Evolutionary conservation across 2,797 vertebrate species (phyloP), one percentile per base, ranked within the genome.

Genomic region (Mastacembelus armatus): DNA sequence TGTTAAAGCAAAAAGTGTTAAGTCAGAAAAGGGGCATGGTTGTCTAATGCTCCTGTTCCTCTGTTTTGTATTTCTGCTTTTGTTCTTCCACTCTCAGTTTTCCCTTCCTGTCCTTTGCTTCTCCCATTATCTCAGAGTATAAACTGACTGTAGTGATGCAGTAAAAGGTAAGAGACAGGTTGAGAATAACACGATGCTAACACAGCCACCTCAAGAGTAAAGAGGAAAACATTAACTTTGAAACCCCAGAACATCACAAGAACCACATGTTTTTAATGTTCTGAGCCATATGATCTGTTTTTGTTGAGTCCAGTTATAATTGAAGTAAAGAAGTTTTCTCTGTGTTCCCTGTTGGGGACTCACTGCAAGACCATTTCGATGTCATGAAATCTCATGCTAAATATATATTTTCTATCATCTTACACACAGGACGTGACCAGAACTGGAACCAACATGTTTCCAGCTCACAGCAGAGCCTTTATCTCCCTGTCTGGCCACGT

Each of bases 401-500:
- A 30, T 15, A 19, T 10, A 14, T 11, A 29, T 26, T 48, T 32
- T 58, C 27, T 48, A 2, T 16, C 39, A 36, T 57, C 45, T 18
- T 24, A 15, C 30, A 27, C 11, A 2, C 18, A n/a, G 7, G 2
- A 16, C 32, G 14, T 6, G 32, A 61, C 52, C 22, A 39, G 10
- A 29, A 14, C 39, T 24, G 40, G 56, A 24, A 19, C 14, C 27
- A 32, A 33, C 60, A 64, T 29, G 56, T 38, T 32, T 16, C 39
- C 15, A 19, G 38, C 0, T 52, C 40, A 52, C 47, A 35, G 42
- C 58, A 6, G 27, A 45, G 14, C 18, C 8, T 33, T 61, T 49
- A 64, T 71, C 69, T 56, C 0, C n/a, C 64, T 1, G 7, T 44
- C 45, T 60, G 1, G 19, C 50, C 55, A 68, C 66, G 39, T 45